phyloP scores from a whole-genome alignment of 2,113 vertebrate species.

The Mystacornis crossleyi region DNA sequence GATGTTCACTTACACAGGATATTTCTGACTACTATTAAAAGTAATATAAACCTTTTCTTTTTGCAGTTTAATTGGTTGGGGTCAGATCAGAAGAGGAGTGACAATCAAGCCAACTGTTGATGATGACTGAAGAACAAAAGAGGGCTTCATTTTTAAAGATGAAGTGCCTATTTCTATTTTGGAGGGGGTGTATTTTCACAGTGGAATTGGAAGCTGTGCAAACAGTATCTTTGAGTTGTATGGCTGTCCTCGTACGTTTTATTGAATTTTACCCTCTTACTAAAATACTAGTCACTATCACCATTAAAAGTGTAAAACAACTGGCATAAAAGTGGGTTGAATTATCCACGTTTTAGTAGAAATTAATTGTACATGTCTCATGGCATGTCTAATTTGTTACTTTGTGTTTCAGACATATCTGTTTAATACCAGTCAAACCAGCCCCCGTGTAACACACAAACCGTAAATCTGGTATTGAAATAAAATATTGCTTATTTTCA shows the following conservation, averaged over 20 bases:
- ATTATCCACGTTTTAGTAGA: slow-evolving; percentile 57
- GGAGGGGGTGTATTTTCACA: slow-evolving; percentile 63
- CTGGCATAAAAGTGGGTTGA: slow-evolving; percentile 54
- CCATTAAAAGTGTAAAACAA: slow-evolving; percentile 65
- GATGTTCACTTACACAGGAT: neutral
- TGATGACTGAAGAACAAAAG: slow-evolving; percentile 86
- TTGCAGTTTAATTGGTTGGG: slow-evolving; percentile 97
- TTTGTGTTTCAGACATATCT: slow-evolving; percentile 53
- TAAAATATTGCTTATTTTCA: slow-evolving; percentile 70
- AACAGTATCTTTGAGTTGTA: slow-evolving; percentile 43
- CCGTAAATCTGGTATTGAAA: slow-evolving; percentile 67
- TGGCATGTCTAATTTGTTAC: slow-evolving; percentile 75
- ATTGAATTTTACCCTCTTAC: slow-evolving; percentile 66
- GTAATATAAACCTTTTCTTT: slow-evolving; percentile 7
- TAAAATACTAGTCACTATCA: slow-evolving; percentile 61
- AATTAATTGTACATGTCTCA: slow-evolving; percentile 63
- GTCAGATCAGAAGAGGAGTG: slow-evolving; percentile 98
- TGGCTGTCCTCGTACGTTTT: slow-evolving; percentile 50
- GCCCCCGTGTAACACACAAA: slow-evolving; percentile 57
- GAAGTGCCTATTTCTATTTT: slow-evolving; percentile 44
- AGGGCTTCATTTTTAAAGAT: slow-evolving; percentile 51
- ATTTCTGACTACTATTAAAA: neutral
- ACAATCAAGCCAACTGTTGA: slow-evolving; percentile 98
- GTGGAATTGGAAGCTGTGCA: slow-evolving; percentile 59
- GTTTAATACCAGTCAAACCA: slow-evolving; percentile 41